Evolutionary conservation across 2,888 invertebrate species (phyloP).

Genomic region (Protonemura montana): DNA sequence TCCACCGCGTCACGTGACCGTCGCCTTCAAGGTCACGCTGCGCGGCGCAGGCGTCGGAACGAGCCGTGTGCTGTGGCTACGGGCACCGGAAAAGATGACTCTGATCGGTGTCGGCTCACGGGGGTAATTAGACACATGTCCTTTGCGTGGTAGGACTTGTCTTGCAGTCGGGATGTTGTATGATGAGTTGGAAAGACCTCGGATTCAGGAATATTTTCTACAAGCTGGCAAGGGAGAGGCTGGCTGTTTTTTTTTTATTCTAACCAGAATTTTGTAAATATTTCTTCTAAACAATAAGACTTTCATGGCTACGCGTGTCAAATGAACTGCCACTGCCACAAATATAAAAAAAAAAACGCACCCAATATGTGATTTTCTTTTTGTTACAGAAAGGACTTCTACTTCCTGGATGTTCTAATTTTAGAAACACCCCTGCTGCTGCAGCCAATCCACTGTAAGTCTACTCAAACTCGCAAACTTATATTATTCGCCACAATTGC

Average conservation of each 20-base stretch:
- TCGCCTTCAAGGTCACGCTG: slow-evolving; percentile 17
- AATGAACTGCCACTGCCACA: too few relatives aligned
- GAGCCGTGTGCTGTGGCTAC: neutral
- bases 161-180: neutral
- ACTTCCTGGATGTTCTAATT: neutral
- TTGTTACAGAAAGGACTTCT: neutral
- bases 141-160: neutral
- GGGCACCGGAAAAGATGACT: slow-evolving; percentile 1
- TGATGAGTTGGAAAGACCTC: too few relatives aligned
- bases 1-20: slow-evolving; percentile 20
- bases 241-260: too few relatives aligned
- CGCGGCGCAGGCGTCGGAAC: neutral
- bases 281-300: too few relatives aligned
- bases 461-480: neutral
- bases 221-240: too few relatives aligned
- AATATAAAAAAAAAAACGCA: neutral
- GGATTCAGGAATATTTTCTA: too few relatives aligned
- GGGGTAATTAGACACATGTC: neutral
- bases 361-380: neutral
- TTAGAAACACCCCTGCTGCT: neutral
- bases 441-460: neutral
- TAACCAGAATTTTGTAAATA: too few relatives aligned
- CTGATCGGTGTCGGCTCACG: neutral
- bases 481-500: too few relatives aligned
- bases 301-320: too few relatives aligned